phyloP scores from a whole-genome alignment of 2,113 vertebrate genomes.

The Sterrhoptilus dennistouni region DNA sequence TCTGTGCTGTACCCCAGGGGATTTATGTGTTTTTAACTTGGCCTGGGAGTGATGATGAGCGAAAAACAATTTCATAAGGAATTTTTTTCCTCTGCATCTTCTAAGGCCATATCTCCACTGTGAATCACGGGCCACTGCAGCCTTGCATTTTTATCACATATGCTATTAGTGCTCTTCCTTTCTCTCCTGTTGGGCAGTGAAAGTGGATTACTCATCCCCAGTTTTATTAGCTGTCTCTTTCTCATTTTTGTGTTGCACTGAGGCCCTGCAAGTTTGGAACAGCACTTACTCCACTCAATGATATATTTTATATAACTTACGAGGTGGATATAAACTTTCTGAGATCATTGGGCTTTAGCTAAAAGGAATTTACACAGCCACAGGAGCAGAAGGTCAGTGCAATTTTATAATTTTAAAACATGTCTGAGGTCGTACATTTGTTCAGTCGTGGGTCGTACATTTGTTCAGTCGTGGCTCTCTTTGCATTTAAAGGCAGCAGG shows the following conservation, averaged over 20 bases:
- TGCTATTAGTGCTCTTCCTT: constrained; percentile 6
- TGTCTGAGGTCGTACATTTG: not conserved
- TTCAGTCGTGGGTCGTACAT: not conserved
- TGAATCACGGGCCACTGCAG: not conserved
- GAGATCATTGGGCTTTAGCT: not conserved
- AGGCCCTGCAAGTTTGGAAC: not conserved
- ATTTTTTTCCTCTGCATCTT: not conserved
- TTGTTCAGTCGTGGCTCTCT: not conserved
- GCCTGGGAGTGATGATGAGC: not conserved
- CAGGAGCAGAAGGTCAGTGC: not conserved
- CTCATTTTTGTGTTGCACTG: not conserved
- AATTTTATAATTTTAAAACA: not conserved
- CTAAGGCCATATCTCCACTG: not conserved
- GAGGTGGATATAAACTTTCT: not conserved
- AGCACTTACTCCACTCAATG: not conserved
- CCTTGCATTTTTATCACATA: constrained; percentile 7
- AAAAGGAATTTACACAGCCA: not conserved
- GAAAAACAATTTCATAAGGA: not conserved
- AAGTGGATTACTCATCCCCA: constrained; percentile 32
- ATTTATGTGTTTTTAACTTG: not conserved
- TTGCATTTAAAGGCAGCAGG: not conserved
- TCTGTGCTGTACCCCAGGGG: not conserved
- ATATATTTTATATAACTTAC: not conserved
- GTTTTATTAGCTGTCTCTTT: constrained; percentile 16
- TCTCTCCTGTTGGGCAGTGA: not conserved